phyloP scores from a whole-genome alignment of 1,140 invertebrate genomes.

The Hestina assimilis region DNA sequence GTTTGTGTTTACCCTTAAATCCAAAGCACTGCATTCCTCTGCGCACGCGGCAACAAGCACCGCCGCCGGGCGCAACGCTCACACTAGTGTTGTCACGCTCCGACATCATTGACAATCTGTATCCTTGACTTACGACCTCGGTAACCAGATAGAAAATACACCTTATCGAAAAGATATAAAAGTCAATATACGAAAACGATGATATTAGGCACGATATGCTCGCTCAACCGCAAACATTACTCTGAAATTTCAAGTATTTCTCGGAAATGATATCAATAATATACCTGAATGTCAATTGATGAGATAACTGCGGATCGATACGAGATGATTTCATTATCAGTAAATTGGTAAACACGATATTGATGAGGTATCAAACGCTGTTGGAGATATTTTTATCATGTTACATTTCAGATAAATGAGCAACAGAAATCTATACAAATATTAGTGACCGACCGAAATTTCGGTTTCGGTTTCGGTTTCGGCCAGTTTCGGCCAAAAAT shows the following conservation, averaged over 20 bases:
- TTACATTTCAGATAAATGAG: too few relatives aligned
- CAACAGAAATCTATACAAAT: too few relatives aligned
- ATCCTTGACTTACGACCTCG: slow-evolving; percentile 46
- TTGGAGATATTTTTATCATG: too few relatives aligned
- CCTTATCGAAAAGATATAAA: slow-evolving; percentile 35
- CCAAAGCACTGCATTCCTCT: slow-evolving; percentile 70
- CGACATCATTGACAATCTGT: slow-evolving; percentile 45
- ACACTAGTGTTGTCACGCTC: slow-evolving; percentile 48
- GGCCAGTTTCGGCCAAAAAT: too few relatives aligned
- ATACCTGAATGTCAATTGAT: slow-evolving; percentile 42
- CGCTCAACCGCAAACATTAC: slow-evolving; percentile 41
- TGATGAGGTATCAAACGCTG: too few relatives aligned
- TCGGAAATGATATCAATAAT: slow-evolving; percentile 45
- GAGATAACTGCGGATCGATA: slow-evolving; percentile 48
- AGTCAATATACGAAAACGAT: slow-evolving; percentile 22
- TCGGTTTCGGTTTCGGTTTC: too few relatives aligned
- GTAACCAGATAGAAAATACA: slow-evolving; percentile 6
- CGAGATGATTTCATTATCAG: slow-evolving; percentile 28
- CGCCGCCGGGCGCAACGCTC: slow-evolving; percentile 17
- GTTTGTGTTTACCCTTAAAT: slow-evolving; percentile 60
- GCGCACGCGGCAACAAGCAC: slow-evolving; percentile 64
- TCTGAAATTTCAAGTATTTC: slow-evolving; percentile 41
- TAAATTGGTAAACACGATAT: neutral
- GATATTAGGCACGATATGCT: slow-evolving; percentile 32
- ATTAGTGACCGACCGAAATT: too few relatives aligned